phyloP scores from a whole-genome alignment of 2,113 vertebrate species.

The Entomyzon cyanotis region DNA sequence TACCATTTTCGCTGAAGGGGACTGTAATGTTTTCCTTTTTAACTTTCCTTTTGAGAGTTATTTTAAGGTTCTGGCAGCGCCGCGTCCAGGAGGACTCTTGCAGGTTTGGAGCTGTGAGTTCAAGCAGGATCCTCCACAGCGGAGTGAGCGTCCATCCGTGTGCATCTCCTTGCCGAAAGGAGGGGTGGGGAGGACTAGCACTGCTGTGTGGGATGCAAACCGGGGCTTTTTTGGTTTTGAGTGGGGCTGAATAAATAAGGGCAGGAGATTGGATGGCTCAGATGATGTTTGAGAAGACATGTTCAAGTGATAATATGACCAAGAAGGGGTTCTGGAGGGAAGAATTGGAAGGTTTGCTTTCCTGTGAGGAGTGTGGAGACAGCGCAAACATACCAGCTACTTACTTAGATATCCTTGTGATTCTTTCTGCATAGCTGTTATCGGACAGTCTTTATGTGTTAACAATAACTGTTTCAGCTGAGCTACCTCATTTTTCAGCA shows the following conservation, averaged over 20 bases:
- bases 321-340: conserved; percentile 40
- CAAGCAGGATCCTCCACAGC: conserved; percentile 44
- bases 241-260: conserved; percentile 37
- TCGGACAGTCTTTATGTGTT: conserved; percentile 99
- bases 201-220: conserved; percentile 3
- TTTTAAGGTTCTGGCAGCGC: conserved; percentile 49
- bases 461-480: conserved; percentile 98
- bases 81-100: conserved; percentile 45
- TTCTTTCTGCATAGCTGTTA: conserved; percentile 99
- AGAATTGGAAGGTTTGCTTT: conserved; percentile 37
- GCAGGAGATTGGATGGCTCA: conserved; percentile 34
- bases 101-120: conserved; percentile 54
- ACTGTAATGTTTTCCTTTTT: conserved; percentile 59
- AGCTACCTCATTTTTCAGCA: conserved; percentile 98
- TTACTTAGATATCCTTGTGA: conserved; percentile 99
- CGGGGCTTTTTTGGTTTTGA: conserved; percentile 14
- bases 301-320: conserved; percentile 15
- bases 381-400: conserved; percentile 69
- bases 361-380: conserved; percentile 42
- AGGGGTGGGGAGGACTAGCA: conserved; percentile 23
- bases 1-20: conserved; percentile 56
- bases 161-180: conserved; percentile 40
- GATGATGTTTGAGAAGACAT: conserved; percentile 47
- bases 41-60: conserved; percentile 60
- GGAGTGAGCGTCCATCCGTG: conserved; percentile 31